phyloP scores from a whole-genome alignment of 2,888 invertebrate genomes.

The Selenia dentaria region DNA sequence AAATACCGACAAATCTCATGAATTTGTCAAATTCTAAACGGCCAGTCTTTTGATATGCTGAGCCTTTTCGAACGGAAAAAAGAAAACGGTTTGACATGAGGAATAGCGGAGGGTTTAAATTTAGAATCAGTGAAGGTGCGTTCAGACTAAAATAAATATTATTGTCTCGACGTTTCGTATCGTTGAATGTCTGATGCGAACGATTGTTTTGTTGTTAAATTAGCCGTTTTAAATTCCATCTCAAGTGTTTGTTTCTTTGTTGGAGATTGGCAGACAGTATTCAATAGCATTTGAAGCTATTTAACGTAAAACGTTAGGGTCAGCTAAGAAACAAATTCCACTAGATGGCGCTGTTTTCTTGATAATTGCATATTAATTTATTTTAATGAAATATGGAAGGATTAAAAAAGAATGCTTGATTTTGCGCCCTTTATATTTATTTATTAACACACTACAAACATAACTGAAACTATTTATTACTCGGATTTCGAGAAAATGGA shows the following conservation, averaged over 20 bases:
- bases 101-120: conserved; percentile 25
- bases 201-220: conserved; percentile 17
- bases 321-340: no score
- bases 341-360: no score
- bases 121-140: conserved; percentile 34
- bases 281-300: no score
- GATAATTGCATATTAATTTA: no score
- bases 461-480: no score
- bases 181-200: conserved; percentile 17
- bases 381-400: no score
- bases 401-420: no score
- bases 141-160: conserved; percentile 30
- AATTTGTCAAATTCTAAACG: conserved; percentile 28
- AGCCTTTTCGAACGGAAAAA: conserved; percentile 43
- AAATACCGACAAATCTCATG: conserved; percentile 49
- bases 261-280: no score
- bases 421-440: no score
- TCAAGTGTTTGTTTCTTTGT: conserved; percentile 1
- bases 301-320: no score
- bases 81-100: conserved; percentile 19
- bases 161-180: conserved; percentile 24
- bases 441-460: no score
- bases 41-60: conserved; percentile 44
- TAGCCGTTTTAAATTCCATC: conserved; percentile 9
- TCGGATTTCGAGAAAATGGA: no score